Evolutionary conservation across 2,113 vertebrate genomes (phyloP).

Genomic region (Apeltes quadracus): DNA sequence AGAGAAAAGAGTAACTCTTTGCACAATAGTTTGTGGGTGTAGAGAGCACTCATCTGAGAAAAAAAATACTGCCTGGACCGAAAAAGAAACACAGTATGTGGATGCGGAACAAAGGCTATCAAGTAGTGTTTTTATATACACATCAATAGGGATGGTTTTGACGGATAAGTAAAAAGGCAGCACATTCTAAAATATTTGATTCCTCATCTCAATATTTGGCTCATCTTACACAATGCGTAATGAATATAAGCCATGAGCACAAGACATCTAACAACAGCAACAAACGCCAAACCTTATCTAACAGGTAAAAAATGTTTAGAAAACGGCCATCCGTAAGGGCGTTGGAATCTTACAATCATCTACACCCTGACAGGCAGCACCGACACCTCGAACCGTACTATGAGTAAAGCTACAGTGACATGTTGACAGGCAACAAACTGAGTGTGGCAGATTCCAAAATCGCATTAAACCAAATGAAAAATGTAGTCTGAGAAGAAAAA

Average conservation of each 20-base stretch:
- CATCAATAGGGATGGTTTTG: slow-evolving; percentile 3
- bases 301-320: slow-evolving; percentile 57
- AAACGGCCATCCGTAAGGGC: slow-evolving; percentile 64
- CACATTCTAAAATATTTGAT: not conserved
- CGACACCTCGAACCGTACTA: slow-evolving; percentile 62
- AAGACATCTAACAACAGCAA: not conserved
- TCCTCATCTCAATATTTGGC: too few relatives aligned
- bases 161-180: slow-evolving; percentile 23
- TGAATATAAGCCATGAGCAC: too few relatives aligned
- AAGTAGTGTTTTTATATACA: slow-evolving; percentile 25
- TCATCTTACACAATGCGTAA: too few relatives aligned
- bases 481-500: slow-evolving; percentile 49
- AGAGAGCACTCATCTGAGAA: slow-evolving; percentile 27
- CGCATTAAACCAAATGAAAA: slow-evolving; percentile 81
- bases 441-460: slow-evolving; percentile 80
- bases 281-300: slow-evolving; percentile 37
- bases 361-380: slow-evolving; percentile 57
- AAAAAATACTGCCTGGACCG: too few relatives aligned
- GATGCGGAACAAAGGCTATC: slow-evolving; percentile 34
- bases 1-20: slow-evolving; percentile 27
- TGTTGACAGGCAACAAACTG: slow-evolving; percentile 79
- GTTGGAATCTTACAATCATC: slow-evolving; percentile 52
- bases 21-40: slow-evolving; percentile 42
- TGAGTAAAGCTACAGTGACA: slow-evolving; percentile 58
- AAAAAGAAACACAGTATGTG: too few relatives aligned